phyloP scores from a whole-genome alignment of 2,888 invertebrate species.

The Noctua pronuba region DNA sequence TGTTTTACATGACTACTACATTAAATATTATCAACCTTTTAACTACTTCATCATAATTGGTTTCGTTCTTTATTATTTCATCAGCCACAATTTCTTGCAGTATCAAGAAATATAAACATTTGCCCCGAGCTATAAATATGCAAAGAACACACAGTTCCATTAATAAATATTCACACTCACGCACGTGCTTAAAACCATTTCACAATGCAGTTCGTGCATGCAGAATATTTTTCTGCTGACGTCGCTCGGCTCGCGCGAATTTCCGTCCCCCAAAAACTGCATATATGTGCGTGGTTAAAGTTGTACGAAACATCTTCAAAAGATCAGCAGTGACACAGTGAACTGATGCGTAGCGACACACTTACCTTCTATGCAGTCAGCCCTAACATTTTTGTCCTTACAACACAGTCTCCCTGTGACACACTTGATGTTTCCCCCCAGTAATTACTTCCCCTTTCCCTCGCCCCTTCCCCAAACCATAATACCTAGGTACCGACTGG shows the following conservation, averaged over 20 bases:
- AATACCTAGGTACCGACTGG: slow-evolving; percentile 80
- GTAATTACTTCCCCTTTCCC: slow-evolving; percentile 86
- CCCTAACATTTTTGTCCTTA: slow-evolving; percentile 89
- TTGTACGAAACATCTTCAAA: slow-evolving; percentile 76
- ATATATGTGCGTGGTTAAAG: slow-evolving; percentile 64
- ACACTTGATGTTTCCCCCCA: slow-evolving; percentile 88
- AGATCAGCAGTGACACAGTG: slow-evolving; percentile 90
- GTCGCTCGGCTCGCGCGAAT: slow-evolving; percentile 3
- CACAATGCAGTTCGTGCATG: slow-evolving; percentile 29
- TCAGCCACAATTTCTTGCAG: neutral
- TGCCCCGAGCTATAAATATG: slow-evolving; percentile 16
- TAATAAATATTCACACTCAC: slow-evolving; percentile 50
- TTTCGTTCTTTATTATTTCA: neutral
- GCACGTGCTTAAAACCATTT: slow-evolving; percentile 43
- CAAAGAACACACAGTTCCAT: slow-evolving; percentile 42
- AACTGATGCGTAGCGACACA: slow-evolving; percentile 88
- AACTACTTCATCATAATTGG: neutral
- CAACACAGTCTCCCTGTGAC: slow-evolving; percentile 88
- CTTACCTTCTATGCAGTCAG: slow-evolving; percentile 85
- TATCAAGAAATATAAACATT: slow-evolving; percentile 20
- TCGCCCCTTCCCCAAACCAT: slow-evolving; percentile 77
- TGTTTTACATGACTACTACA: neutral
- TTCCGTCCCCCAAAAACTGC: slow-evolving; percentile 63
- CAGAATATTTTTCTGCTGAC: slow-evolving; percentile 42
- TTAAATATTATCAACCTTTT: neutral